phyloP scores from a whole-genome alignment of 2,113 vertebrate species.

The Mixornis gularis region DNA sequence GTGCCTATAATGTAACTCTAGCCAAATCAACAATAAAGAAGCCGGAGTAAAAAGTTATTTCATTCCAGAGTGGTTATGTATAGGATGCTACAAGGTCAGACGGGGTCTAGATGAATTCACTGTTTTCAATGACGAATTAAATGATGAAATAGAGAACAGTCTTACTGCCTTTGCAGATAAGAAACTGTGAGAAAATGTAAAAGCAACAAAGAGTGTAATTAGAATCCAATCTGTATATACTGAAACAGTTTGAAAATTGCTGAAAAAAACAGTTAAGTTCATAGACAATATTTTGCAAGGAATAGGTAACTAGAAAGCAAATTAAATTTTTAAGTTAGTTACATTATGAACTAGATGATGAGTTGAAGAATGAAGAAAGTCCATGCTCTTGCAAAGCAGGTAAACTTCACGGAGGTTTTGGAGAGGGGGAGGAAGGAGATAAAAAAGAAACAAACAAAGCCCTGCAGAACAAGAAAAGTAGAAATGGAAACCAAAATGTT shows the following conservation, averaged over 20 bases:
- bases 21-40: background rate
- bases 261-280: background rate
- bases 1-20: background rate
- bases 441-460: background rate
- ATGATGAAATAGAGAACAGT: background rate
- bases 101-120: background rate
- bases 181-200: background rate
- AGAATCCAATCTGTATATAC: background rate
- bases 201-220: background rate
- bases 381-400: background rate
- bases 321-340: rapidly evolving
- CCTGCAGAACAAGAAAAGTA: background rate
- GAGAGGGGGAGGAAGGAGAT: background rate
- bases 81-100: background rate
- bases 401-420: background rate
- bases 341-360: background rate
- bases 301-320: background rate
- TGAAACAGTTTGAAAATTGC: background rate
- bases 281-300: background rate
- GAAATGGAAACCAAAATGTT: rapidly evolving
- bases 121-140: background rate
- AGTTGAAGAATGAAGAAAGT: background rate
- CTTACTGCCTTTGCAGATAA: background rate
- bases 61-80: background rate
- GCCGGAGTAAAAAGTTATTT: background rate